Conservation (phyloP, 1,140 invertebrate species). For the Drosophila arizonae region DNA sequence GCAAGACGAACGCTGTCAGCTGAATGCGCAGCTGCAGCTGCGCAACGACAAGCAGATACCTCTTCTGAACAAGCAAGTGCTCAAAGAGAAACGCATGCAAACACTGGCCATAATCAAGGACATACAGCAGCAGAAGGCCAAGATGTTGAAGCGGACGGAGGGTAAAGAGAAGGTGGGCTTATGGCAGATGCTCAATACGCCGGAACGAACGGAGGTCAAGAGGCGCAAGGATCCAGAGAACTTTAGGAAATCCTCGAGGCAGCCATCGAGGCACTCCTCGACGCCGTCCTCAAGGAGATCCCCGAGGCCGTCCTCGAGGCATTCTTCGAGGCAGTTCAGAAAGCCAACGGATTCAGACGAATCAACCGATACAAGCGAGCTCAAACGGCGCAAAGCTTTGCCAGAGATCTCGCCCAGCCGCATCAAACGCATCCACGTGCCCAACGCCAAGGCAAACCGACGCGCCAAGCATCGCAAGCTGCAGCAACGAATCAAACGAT, state of each 20-base stretch:
- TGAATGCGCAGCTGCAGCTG: not conserved
- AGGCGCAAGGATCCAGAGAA: too few relatives aligned
- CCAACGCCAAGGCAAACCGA: slow-evolving; percentile 13
- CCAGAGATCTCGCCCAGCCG: not conserved
- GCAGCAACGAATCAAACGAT: slow-evolving; percentile 21
- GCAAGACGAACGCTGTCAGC: not conserved
- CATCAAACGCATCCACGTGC: not conserved
- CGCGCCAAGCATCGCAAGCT: slow-evolving; percentile 18
- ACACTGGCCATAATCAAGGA: slow-evolving; percentile 28
- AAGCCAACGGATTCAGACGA: too few relatives aligned
- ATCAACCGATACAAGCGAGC: too few relatives aligned
- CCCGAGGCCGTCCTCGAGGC: too few relatives aligned
- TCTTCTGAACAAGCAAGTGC: not conserved
- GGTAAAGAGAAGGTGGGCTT: slow-evolving; percentile 19
- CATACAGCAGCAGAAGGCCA: slow-evolving; percentile 32
- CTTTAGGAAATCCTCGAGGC: too few relatives aligned
- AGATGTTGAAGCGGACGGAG: slow-evolving; percentile 5
- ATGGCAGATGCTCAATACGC: slow-evolving; percentile 5
- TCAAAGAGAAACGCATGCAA: slow-evolving; percentile 5
- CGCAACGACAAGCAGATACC: not conserved
- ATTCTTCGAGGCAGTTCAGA: too few relatives aligned
- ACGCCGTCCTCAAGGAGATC: too few relatives aligned
- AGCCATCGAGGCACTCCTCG: too few relatives aligned
- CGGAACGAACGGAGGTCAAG: not conserved
- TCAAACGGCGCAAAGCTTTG: not conserved